phyloP scores from a whole-genome alignment of 2,113 vertebrate genomes.

The Furnarius figulus region DNA sequence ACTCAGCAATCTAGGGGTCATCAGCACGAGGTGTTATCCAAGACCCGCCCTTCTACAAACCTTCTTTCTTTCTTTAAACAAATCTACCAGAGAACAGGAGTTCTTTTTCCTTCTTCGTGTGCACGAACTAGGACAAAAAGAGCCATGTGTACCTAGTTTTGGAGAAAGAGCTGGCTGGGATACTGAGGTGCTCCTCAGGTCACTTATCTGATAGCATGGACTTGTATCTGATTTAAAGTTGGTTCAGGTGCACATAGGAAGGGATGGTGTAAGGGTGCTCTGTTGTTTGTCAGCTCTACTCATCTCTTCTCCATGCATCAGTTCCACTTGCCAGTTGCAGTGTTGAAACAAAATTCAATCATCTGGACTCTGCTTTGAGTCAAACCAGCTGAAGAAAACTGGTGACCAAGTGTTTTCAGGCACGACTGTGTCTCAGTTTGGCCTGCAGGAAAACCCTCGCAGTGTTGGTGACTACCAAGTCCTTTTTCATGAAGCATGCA shows the following conservation, averaged over 20 bases:
- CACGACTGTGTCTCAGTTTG: neutral
- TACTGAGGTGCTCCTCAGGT: neutral
- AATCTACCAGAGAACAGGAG: neutral
- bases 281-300: neutral
- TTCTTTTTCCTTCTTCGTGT: neutral
- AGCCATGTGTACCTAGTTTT: neutral
- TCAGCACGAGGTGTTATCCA: neutral
- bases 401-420: neutral
- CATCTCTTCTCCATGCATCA: neutral
- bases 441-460: neutral
- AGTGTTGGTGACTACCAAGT: neutral
- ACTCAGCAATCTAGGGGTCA: neutral
- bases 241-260: fast-evolving
- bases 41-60: neutral
- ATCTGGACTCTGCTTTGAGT: neutral
- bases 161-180: neutral
- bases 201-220: neutral
- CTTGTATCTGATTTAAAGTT: neutral
- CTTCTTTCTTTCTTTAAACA: neutral
- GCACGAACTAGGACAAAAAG: neutral
- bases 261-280: neutral
- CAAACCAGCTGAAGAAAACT: neutral
- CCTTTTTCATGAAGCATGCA: neutral
- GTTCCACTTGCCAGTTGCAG: neutral
- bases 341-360: neutral